These are phyloP conservation scores for Hylomyscus alleni DNA, from an alignment of 2,797 vertebrate genomes.

Conservation along the genomic window DNA sequence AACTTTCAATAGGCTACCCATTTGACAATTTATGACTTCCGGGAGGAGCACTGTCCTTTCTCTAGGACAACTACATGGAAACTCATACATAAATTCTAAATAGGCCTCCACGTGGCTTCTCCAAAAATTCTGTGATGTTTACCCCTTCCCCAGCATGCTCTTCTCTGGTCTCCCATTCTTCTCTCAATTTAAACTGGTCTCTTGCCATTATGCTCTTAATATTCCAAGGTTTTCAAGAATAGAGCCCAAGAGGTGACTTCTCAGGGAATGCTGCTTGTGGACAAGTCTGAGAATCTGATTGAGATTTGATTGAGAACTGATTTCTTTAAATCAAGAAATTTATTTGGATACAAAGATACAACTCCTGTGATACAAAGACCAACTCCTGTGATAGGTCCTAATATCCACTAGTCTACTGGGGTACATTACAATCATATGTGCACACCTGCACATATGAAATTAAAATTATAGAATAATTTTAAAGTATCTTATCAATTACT, in stretches of 20 bases:
- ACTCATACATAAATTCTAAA: background rate
- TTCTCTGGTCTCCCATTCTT: background rate
- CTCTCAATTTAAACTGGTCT: background rate
- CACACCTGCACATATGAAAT: background rate
- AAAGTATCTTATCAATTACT: background rate
- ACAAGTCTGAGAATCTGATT: background rate
- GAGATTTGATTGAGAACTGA: too few relatives aligned
- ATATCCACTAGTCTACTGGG: background rate
- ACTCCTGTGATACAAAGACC: background rate
- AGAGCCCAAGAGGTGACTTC: background rate
- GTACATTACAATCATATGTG: too few relatives aligned
- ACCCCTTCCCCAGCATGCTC: background rate
- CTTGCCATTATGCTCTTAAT: background rate
- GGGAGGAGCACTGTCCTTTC: too few relatives aligned
- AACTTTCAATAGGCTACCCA: too few relatives aligned
- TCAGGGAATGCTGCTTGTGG: background rate
- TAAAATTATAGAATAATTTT: background rate
- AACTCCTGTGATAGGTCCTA: background rate
- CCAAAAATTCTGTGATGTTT: background rate
- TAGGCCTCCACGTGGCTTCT: background rate
- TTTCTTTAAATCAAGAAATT: background rate
- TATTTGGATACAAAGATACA: background rate
- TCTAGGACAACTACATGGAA: background rate
- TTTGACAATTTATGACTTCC: too few relatives aligned
- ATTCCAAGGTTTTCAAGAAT: background rate